Evolutionary conservation across 1,140 invertebrate species (phyloP), one percentile per base, ranked within the genome.

Genomic region (Heterodera carotae): DNA sequence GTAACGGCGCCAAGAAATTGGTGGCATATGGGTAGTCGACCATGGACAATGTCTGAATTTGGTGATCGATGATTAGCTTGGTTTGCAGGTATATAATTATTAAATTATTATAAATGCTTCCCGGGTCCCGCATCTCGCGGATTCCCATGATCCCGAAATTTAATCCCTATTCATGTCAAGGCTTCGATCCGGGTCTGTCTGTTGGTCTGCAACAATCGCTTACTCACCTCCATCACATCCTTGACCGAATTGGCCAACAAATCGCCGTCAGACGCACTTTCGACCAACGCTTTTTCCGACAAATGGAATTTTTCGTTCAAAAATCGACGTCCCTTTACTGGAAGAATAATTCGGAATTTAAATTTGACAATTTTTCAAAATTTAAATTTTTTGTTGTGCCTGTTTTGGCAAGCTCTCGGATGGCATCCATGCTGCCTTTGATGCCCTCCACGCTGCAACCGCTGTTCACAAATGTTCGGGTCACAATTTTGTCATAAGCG

Each of bases 401-500:
- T 53, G 79, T 84, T 29, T 86, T 77, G 7, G 79, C 80, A 43
- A 86, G 43, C 10, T 86, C 79, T n/a, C 59, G 27, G 33, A 86
- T 79, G 15, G 82, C 80, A 1, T 66, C 60, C 62, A 85, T 86
- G 33, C 68, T 76, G 18, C 68, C 48, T n/a, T 59, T 31, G 48
- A 86, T 59, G 64, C 76, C 70, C 48, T 81, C 81, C 27, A 90
- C 90, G 88, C 95, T 98, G 27, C 91, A 90, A 1, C 84, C 70
- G 77, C 91, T 91, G 0, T 89, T 90, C 2, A 89, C 88, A 88
- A 93, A 97, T 75, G 92, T 93, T 31, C 92, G 91, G 0, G 94
- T 94, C 0, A 93, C 91, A 72, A 97, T 93, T 79, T 92, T 89
- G 78, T 91, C 89, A 88, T 92, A 98, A 12, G 91, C 91, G 64